These are phyloP conservation scores for Biston stratarius DNA, from an alignment of 2,888 invertebrate species.

Conservation along the genomic window DNA sequence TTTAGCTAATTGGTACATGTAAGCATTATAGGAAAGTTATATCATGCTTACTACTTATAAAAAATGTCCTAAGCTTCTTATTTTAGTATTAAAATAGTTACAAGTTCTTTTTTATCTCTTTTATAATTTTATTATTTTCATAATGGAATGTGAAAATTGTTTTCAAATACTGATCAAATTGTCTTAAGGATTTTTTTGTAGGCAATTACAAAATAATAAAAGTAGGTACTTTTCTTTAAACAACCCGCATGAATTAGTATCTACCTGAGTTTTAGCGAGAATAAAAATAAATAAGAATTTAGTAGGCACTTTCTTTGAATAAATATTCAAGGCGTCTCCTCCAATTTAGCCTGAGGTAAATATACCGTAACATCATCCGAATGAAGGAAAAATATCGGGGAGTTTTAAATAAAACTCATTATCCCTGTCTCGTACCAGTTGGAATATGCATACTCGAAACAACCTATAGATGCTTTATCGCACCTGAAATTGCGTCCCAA, in stretches of 20 bases:
- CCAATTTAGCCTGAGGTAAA: constrained; percentile 28
- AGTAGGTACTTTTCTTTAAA: neutral
- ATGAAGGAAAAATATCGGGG: constrained; percentile 32
- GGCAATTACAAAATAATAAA: too few species aligned
- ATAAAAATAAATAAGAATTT: constrained; percentile 24
- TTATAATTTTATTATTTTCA: too few species aligned
- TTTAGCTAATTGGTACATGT: too few species aligned
- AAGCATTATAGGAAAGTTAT: too few species aligned
- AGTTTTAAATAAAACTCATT: constrained; percentile 33
- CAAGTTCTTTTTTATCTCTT: too few species aligned
- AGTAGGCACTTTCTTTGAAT: constrained; percentile 20
- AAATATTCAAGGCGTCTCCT: constrained; percentile 28
- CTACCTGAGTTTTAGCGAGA: constrained; percentile 4
- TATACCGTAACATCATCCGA: constrained; percentile 23
- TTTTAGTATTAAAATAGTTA: too few species aligned
- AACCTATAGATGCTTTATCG: neutral
- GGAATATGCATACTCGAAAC: neutral
- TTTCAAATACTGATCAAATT: too few species aligned
- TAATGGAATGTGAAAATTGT: too few species aligned
- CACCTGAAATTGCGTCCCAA: constrained; percentile 46
- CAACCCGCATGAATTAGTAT: constrained; percentile 12
- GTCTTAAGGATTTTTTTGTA: too few species aligned
- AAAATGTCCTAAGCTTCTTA: too few species aligned
- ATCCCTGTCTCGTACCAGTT: constrained; percentile 8
- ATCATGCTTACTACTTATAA: too few species aligned